Base-by-base conservation (phyloP, 2,888 invertebrate genomes). In the Chrysolina haemoptera region DNA sequence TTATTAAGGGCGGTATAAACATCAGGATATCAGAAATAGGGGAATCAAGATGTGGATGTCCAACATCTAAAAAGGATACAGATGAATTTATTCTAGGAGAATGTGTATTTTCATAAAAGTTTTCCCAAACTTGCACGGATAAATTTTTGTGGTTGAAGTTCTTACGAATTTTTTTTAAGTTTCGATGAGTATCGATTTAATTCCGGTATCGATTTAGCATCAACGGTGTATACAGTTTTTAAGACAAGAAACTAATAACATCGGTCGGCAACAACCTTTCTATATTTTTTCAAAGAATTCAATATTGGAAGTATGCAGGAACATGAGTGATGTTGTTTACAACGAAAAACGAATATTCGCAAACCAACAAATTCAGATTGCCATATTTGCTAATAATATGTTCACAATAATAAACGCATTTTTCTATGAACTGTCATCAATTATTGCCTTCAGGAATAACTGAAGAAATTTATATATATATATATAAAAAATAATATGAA, bases 111-210 rank as follows among this genome's bases (percentile, higher is more conserved):
- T 43, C 55, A 55, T 55, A 20, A 14, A 62, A 62, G 22, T 22
- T 22, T 10, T 62, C 62, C 62, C 62, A 22, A 20, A 22, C 62
- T 62, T 62, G 62, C 14, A 62, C 62, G 2, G 62, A 9, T 62
- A 62, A 62, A 27, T 62, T 62, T 62, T 62, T 62, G 18, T 62
- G 27, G 18, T 6, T 16, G 2, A 62, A 22, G 14, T 62, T 62
- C 8, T 62, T 62, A 5, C 18, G 62, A 14, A 62, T n/a, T n/a
- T n/a, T n/a, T n/a, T n/a, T n/a, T n/a, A n/a, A n/a, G n/a, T n/a
- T n/a, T n/a, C n/a, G n/a, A n/a, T n/a, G n/a, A n/a, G n/a, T n/a
- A n/a, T n/a, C n/a, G n/a, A n/a, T n/a, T n/a, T n/a, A n/a, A n/a
- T n/a, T n/a, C n/a, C n/a, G n/a, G n/a, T n/a, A n/a, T n/a, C n/a